phyloP scores from a whole-genome alignment of 1,140 invertebrate genomes.

The Gryllus bimaculatus region DNA sequence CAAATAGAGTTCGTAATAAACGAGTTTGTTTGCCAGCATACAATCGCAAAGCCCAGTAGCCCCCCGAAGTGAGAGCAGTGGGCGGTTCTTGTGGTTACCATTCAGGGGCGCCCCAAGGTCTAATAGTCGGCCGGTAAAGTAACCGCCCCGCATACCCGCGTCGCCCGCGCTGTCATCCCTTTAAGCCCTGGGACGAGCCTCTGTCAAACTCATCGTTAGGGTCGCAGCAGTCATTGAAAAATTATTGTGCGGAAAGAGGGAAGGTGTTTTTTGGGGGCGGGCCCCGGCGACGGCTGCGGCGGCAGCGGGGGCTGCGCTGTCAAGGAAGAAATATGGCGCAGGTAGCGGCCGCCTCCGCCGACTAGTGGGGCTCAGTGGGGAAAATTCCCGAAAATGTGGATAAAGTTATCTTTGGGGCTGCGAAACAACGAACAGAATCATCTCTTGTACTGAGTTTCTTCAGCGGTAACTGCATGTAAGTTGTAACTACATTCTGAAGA shows the following conservation, averaged over 20 bases:
- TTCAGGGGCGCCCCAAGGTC: neutral
- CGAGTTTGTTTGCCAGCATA: too few species aligned
- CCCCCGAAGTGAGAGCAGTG: too few species aligned
- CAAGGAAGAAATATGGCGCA: constrained; percentile 3
- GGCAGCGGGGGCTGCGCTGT: neutral
- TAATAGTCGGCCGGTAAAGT: neutral
- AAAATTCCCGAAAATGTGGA: too few species aligned
- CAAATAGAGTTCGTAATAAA: too few species aligned
- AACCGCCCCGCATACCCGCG: neutral
- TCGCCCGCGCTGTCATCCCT: neutral
- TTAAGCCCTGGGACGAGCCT: neutral
- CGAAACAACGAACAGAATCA: too few species aligned
- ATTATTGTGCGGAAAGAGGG: neutral
- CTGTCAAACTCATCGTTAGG: neutral
- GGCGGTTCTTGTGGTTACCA: neutral
- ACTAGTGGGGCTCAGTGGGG: too few species aligned
- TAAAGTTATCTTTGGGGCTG: too few species aligned
- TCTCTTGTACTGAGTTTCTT: too few species aligned
- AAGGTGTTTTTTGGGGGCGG: neutral
- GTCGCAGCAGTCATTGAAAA: neutral
- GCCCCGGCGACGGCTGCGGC: too few species aligned
- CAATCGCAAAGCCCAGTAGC: too few species aligned
- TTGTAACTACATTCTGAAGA: too few species aligned
- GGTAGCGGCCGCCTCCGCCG: neutral
- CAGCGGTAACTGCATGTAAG: too few species aligned